Conservation (phyloP, 2,888 invertebrate genomes). For the Drosophila flavopinicola region DNA sequence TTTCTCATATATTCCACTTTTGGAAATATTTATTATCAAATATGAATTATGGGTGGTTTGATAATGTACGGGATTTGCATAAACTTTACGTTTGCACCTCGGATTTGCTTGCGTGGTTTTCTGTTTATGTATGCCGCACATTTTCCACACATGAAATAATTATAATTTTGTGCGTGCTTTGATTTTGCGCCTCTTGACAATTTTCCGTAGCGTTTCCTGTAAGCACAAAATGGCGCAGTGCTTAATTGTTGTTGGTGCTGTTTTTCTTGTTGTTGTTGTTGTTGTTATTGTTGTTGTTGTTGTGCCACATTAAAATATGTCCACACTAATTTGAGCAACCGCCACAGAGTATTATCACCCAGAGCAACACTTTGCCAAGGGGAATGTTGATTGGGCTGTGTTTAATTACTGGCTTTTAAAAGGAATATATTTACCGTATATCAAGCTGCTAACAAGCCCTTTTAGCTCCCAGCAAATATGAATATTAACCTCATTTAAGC, state of each 20-base stretch:
- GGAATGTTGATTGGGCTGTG: slow-evolving; percentile 31
- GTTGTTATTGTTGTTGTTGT: slow-evolving; percentile 11
- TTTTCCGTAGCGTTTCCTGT: slow-evolving; percentile 61
- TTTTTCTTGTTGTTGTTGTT: too few relatives aligned
- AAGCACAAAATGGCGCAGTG: slow-evolving; percentile 53
- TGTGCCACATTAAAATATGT: slow-evolving; percentile 34
- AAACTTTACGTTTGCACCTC: slow-evolving; percentile 35
- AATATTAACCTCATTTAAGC: too few relatives aligned
- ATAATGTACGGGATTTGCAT: neutral
- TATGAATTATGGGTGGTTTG: neutral
- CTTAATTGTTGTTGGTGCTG: slow-evolving; percentile 22
- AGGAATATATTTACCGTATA: neutral
- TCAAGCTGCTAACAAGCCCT: too few relatives aligned
- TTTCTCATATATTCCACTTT: neutral
- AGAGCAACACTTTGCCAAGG: slow-evolving; percentile 49
- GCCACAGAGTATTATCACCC: slow-evolving; percentile 36
- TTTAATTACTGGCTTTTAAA: slow-evolving; percentile 39
- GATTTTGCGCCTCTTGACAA: slow-evolving; percentile 72
- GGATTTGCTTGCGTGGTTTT: slow-evolving; percentile 28
- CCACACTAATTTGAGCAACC: slow-evolving; percentile 34
- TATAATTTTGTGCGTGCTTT: slow-evolving; percentile 75
- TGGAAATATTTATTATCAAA: too few relatives aligned
- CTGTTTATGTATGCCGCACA: slow-evolving; percentile 62
- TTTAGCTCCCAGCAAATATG: too few relatives aligned
- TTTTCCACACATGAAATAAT: slow-evolving; percentile 72